phyloP scores from a whole-genome alignment of 2,113 vertebrate species.

The Cinclus mexicanus region DNA sequence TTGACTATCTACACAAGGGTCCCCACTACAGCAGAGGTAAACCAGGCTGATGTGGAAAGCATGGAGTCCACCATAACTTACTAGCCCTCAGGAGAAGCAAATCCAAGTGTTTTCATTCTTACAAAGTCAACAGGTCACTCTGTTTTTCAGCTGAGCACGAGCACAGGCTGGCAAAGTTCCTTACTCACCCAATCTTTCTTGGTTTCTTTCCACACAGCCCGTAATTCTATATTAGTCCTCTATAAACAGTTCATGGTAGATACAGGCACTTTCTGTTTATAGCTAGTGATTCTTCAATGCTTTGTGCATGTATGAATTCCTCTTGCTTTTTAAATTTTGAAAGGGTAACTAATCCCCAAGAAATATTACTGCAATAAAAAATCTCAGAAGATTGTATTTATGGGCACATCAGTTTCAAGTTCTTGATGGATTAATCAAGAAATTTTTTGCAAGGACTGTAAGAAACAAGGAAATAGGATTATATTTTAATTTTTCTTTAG shows the following conservation, averaged over 20 bases:
- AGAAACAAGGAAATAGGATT: conserved; percentile 31
- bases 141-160: not conserved
- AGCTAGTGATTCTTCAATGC: not conserved
- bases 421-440: conserved; percentile 31
- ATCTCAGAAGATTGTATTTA: not conserved
- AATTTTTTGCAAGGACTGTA: conserved; percentile 25
- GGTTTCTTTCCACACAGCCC: not conserved
- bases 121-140: not conserved
- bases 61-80: not conserved
- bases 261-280: not conserved
- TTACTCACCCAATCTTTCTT: not conserved
- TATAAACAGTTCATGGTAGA: not conserved
- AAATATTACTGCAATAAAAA: conserved; percentile 33
- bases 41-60: not conserved
- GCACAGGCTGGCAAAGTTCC: not conserved
- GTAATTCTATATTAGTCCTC: not conserved
- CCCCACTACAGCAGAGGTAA: not conserved
- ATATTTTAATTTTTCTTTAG: conserved; percentile 36
- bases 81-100: not conserved
- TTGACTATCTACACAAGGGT: accelerated
- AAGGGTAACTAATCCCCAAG: not conserved
- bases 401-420: not conserved
- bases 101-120: not conserved
- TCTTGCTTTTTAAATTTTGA: not conserved
- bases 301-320: not conserved